phyloP scores from a whole-genome alignment of 1,140 invertebrate species.

The Drosophila pachea region DNA sequence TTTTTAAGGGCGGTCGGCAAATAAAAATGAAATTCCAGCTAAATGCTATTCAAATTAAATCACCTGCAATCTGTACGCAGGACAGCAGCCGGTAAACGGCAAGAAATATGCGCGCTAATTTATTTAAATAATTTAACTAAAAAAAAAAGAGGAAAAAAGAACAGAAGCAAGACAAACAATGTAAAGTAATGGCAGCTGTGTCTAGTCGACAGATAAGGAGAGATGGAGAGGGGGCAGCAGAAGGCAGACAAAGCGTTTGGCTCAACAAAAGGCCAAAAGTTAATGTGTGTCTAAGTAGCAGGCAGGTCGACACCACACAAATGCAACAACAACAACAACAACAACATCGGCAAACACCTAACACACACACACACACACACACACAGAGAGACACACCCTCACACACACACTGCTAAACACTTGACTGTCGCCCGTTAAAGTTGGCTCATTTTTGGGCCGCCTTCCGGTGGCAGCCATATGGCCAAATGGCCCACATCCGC shows the following conservation, averaged over 20 bases:
- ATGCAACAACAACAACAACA: slow-evolving; percentile 8
- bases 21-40: slow-evolving; percentile 46
- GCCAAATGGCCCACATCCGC: slow-evolving; percentile 50
- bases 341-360: slow-evolving; percentile 16
- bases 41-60: slow-evolving; percentile 71
- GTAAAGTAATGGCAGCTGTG: slow-evolving; percentile 63
- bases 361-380: slow-evolving; percentile 10
- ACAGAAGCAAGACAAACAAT: slow-evolving; percentile 34
- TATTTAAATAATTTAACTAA: slow-evolving; percentile 72
- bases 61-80: slow-evolving; percentile 57
- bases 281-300: slow-evolving; percentile 73
- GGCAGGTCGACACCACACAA: slow-evolving; percentile 22
- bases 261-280: slow-evolving; percentile 73
- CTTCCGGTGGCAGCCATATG: slow-evolving; percentile 10
- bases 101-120: slow-evolving; percentile 61
- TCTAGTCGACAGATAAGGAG: slow-evolving; percentile 59
- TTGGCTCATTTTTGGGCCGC: slow-evolving; percentile 27
- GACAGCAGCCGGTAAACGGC: slow-evolving; percentile 4
- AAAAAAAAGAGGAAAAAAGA: slow-evolving; percentile 31
- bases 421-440: slow-evolving; percentile 55
- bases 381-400: slow-evolving; percentile 14
- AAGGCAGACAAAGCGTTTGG: slow-evolving; percentile 62
- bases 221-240: background rate
- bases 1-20: slow-evolving; percentile 14
- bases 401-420: slow-evolving; percentile 12